Evolutionary conservation across 2,888 invertebrate species (phyloP).

Genomic region (Tetheella fluctuosa): DNA sequence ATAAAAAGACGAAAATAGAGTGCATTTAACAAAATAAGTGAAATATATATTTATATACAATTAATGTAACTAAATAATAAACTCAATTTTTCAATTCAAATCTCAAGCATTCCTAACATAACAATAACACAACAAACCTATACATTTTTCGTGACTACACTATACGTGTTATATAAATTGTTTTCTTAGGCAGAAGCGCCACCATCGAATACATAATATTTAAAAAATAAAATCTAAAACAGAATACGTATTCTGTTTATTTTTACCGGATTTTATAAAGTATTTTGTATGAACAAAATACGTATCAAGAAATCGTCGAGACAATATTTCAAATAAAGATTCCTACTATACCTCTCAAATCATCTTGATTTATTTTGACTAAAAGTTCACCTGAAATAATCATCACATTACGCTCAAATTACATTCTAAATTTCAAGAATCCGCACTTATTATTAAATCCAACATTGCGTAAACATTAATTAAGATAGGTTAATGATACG

Average conservation of each 20-base stretch:
- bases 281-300: too few species aligned
- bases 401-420: neutral
- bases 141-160: neutral
- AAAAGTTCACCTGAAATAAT: too few species aligned
- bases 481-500: neutral
- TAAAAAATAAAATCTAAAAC: too few species aligned
- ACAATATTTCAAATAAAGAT: too few species aligned
- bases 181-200: neutral
- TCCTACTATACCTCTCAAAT: too few species aligned
- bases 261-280: too few species aligned
- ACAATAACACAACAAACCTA: neutral
- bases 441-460: neutral
- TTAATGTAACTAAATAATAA: neutral
- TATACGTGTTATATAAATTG: neutral
- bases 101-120: conserved; percentile 5
- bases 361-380: too few species aligned
- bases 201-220: neutral
- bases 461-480: too few species aligned
- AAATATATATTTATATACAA: neutral
- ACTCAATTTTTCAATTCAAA: neutral
- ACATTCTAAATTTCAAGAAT: neutral
- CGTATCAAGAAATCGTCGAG: too few species aligned
- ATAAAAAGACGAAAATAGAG: neutral
- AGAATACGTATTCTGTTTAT: too few species aligned
- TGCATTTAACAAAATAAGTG: neutral